A percentile compares a stretch with the other conserved stretches of the same genome.
Evolutionary conservation across 2,888 invertebrate species (phyloP).

Genomic region (Aricia artaxerxes): DNA sequence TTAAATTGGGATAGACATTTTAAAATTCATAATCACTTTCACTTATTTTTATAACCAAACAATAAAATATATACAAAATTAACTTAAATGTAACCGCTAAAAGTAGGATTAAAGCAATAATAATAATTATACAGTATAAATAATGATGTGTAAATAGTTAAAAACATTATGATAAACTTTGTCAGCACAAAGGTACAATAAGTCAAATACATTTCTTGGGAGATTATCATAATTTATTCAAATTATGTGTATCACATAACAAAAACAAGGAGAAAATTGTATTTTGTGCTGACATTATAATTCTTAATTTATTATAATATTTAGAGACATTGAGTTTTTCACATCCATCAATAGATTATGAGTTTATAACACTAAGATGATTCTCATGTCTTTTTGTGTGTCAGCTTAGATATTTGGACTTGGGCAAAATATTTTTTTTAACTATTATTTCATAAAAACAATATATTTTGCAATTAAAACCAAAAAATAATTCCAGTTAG

Average conservation of each 20-base stretch:
- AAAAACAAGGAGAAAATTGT: not conserved
- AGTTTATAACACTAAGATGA: conserved; percentile 27
- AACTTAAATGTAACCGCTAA: conserved; percentile 35
- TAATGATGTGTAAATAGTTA: conserved; percentile 29
- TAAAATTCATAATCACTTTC: conserved; percentile 32
- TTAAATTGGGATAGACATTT: conserved; percentile 43
- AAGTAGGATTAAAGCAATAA: conserved; percentile 37
- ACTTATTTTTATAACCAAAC: conserved; percentile 30
- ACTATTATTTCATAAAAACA: not conserved
- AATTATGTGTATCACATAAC: not conserved
- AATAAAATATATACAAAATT: conserved; percentile 31
- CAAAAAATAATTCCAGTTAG: not conserved
- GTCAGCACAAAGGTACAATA: conserved; percentile 8
- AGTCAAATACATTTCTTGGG: not conserved
- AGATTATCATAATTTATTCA: not conserved
- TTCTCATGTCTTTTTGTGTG: conserved; percentile 21
- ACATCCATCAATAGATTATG: conserved; percentile 36
- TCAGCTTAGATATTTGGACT: not conserved
- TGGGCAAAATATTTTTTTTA: not conserved
- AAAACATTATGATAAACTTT: conserved; percentile 19
- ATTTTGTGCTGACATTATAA: conserved; percentile 28
- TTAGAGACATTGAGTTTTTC: conserved; percentile 47
- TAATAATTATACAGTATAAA: conserved; percentile 22
- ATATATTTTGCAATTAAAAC: not conserved
- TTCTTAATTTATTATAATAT: conserved; percentile 46